phyloP scores from a whole-genome alignment of 2,888 invertebrate genomes.

The Latrodectus hesperus region DNA sequence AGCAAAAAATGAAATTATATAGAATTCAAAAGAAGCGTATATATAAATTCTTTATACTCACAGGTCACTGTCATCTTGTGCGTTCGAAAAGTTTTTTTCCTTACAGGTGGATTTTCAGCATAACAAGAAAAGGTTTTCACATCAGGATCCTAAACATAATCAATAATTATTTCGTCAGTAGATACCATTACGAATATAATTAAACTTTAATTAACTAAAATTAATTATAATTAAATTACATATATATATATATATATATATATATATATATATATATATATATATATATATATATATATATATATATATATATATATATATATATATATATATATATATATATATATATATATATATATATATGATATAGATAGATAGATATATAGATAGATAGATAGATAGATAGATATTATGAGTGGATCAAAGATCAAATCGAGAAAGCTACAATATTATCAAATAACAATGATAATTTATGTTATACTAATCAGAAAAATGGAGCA shows the following conservation, averaged over 20 bases:
- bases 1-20: no score
- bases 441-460: no score
- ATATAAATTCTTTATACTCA: slow-evolving; percentile 48
- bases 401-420: neutral
- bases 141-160: slow-evolving; percentile 66
- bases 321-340: neutral
- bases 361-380: neutral
- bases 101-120: slow-evolving; percentile 59
- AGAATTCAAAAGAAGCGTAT: neutral
- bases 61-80: slow-evolving; percentile 59
- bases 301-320: slow-evolving; percentile 9
- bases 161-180: slow-evolving; percentile 67
- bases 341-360: slow-evolving; percentile 6
- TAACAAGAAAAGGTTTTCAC: slow-evolving; percentile 58
- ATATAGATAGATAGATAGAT: no score
- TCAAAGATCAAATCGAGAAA: neutral
- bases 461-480: no score
- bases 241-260: neutral
- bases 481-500: no score
- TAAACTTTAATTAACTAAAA: neutral
- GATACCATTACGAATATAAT: slow-evolving; percentile 18
- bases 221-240: neutral
- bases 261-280: slow-evolving; percentile 17
- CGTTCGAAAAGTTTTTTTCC: slow-evolving; percentile 50
- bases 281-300: slow-evolving; percentile 1